Percentiles rank a stretch among this genome's conserved stretches.
Evolutionary conservation across 2,888 invertebrate species (phyloP).

Genomic region (Pinctada fucata): DNA sequence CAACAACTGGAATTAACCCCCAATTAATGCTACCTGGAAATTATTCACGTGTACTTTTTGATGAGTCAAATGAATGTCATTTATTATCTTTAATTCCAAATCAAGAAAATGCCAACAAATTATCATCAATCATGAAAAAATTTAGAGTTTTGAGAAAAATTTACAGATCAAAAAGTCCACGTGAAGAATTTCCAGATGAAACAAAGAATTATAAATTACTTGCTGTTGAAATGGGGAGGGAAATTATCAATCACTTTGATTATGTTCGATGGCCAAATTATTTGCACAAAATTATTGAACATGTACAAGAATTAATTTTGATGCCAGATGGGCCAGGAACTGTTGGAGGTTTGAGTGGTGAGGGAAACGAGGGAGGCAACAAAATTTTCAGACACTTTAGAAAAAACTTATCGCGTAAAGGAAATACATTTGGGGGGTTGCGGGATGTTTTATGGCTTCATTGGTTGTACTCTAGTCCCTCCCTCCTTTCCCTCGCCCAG

Average conservation of each 20-base stretch:
- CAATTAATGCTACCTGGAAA: conserved; percentile 20
- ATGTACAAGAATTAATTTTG: background rate
- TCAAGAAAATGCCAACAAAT: background rate
- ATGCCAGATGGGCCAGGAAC: conserved; percentile 13
- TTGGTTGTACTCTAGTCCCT: conserved; percentile 8
- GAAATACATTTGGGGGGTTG: conserved; percentile 8
- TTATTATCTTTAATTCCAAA: conserved; percentile 1
- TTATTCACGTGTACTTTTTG: conserved; percentile 14
- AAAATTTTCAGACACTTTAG: conserved; percentile 12
- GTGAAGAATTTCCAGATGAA: background rate
- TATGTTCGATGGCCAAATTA: conserved; percentile 1
- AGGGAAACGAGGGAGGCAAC: conserved; percentile 18
- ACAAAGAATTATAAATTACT: background rate
- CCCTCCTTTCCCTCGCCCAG: conserved; percentile 5
- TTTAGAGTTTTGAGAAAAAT: background rate
- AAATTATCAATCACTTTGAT: conserved; percentile 4
- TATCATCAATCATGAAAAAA: background rate
- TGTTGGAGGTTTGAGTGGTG: conserved; percentile 12
- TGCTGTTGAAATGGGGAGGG: conserved; percentile 12
- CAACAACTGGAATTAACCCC: conserved; percentile 9
- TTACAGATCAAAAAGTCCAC: conserved; percentile 5
- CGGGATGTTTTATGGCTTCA: conserved; percentile 1
- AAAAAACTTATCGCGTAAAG: conserved; percentile 16
- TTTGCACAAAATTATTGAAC: background rate
- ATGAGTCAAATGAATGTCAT: background rate